These are phyloP conservation scores for Eretmocerus hayati DNA, from an alignment of 2,888 invertebrate species.

Conservation along the genomic window DNA sequence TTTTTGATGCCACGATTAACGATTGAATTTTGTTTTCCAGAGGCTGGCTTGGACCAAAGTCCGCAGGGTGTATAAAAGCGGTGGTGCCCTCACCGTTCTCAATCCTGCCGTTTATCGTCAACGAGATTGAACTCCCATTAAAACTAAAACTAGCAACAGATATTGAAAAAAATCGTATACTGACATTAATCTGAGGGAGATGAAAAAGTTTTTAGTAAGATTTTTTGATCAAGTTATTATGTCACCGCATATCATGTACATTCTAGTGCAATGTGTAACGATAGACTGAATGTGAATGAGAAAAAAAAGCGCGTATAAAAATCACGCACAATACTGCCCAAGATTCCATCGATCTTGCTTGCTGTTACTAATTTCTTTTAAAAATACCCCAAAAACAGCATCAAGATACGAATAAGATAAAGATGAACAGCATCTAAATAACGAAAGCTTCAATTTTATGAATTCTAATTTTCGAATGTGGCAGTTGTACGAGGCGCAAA, in stretches of 20 bases:
- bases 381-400: no score
- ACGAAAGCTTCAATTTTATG: no score
- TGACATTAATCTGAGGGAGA: not conserved
- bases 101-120: constrained; percentile 19
- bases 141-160: constrained; percentile 2
- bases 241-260: not conserved
- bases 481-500: no score
- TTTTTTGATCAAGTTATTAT: no score
- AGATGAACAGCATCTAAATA: no score
- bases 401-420: no score
- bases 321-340: constrained; percentile 28
- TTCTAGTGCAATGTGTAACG: not conserved
- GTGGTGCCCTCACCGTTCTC: constrained; percentile 45
- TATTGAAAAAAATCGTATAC: not conserved
- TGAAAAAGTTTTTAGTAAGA: not conserved
- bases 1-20: no score
- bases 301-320: constrained; percentile 18
- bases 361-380: no score
- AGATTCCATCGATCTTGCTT: constrained; percentile 24
- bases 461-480: no score
- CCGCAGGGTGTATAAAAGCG: constrained; percentile 53
- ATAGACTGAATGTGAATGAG: not conserved
- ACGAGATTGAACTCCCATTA: constrained; percentile 12
- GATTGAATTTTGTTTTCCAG: no score
- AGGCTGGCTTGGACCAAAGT: constrained; percentile 55